phyloP scores from a whole-genome alignment of 2,113 vertebrate genomes.

The Catharus minimus region DNA sequence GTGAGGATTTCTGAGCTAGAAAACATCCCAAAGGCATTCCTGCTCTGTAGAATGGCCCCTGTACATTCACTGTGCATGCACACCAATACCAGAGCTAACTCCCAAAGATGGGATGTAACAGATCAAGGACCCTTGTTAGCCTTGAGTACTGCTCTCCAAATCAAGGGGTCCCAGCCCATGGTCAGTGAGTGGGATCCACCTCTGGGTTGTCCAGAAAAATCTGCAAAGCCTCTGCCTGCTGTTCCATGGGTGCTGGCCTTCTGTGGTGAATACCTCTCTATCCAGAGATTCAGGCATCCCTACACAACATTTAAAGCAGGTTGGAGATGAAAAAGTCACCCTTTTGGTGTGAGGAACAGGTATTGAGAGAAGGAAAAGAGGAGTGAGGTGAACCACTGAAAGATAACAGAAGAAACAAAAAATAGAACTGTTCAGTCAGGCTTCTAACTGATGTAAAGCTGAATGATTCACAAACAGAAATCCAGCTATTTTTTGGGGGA shows the following conservation, averaged over 20 bases:
- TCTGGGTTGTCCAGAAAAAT: not conserved
- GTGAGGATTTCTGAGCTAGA: not conserved
- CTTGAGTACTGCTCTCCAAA: not conserved
- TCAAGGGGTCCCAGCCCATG: not conserved
- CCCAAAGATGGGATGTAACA: not conserved
- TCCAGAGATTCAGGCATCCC: not conserved
- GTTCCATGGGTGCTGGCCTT: not conserved
- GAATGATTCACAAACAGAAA: not conserved
- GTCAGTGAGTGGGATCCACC: not conserved
- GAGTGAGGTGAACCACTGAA: not conserved
- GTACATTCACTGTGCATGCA: not conserved
- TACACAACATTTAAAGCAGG: not conserved
- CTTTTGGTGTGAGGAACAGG: not conserved
- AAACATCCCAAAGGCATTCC: not conserved
- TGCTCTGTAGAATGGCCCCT: not conserved
- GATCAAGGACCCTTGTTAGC: not conserved
- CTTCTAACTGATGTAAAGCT: not conserved
- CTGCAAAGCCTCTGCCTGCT: not conserved
- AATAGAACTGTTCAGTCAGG: not conserved
- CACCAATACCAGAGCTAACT: not conserved
- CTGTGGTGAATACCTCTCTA: not conserved
- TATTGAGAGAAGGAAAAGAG: not conserved
- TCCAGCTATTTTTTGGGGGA: not conserved
- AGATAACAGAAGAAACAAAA: not conserved
- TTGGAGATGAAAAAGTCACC: not conserved